Percentiles rank a stretch among this genome's conserved stretches.
These are phyloP conservation scores for Vidua chalybeata DNA, from an alignment of 2,113 vertebrate genomes.

Conservation along the genomic window DNA sequence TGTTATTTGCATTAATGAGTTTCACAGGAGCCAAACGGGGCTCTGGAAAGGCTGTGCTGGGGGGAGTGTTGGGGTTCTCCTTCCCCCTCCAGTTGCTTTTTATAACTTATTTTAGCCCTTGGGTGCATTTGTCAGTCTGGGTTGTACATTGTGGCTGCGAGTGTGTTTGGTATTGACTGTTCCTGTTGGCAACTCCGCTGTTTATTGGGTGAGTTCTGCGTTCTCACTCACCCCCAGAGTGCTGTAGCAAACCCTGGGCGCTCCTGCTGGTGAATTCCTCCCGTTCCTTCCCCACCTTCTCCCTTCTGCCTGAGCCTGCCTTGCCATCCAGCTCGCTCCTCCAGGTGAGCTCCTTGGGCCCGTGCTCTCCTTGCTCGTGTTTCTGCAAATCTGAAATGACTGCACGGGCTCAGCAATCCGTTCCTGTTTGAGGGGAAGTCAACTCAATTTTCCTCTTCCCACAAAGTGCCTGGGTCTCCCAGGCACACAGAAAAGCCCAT, in stretches of 20 bases:
- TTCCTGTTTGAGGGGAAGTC: neutral
- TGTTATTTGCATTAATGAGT: neutral
- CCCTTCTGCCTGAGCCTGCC: neutral
- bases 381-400: neutral
- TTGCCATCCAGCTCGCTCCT: neutral
- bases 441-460: neutral
- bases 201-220: neutral
- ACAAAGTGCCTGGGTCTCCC: neutral
- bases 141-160: accelerated
- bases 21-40: neutral
- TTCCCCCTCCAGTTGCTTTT: accelerated
- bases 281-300: no score
- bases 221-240: neutral
- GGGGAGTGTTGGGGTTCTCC: neutral
- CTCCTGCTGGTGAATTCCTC: neutral
- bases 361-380: neutral
- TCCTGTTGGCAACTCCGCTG: accelerated
- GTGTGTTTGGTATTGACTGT: neutral
- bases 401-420: neutral
- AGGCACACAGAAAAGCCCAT: neutral
- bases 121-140: neutral
- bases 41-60: neutral
- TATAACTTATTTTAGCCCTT: accelerated
- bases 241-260: accelerated
- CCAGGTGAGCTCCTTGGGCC: neutral